Evolutionary conservation across 2,797 vertebrate genomes (phyloP).

Genomic region (Podarcis siculus): DNA sequence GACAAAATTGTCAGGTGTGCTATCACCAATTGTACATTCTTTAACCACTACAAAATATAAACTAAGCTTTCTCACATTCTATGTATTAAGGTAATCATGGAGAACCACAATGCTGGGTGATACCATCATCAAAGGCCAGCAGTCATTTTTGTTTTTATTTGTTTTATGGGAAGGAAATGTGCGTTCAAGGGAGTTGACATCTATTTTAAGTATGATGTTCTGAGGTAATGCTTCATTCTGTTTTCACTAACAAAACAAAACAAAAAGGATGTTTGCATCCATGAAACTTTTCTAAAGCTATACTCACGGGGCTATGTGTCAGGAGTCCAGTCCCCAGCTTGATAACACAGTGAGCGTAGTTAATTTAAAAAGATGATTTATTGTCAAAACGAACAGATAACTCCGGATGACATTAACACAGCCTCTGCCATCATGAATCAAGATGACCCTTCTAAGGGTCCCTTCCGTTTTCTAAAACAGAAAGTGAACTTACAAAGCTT

Average conservation of each 20-base stretch:
- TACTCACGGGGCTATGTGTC: neutral
- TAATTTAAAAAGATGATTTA: no score
- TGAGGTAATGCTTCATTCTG: neutral
- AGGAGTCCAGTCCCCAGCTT: no score
- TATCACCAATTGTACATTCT: neutral
- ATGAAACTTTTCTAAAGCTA: neutral
- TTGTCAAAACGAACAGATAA: no score
- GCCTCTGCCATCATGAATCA: no score
- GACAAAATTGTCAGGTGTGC: no score
- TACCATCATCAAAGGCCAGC: neutral
- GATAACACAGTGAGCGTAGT: no score
- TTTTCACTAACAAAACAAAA: neutral
- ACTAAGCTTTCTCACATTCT: neutral
- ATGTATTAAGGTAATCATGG: neutral
- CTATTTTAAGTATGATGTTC: neutral
- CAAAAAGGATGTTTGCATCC: neutral
- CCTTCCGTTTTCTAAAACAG: no score
- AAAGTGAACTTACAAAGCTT: no score
- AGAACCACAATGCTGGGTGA: neutral
- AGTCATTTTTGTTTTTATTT: neutral
- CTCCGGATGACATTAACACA: no score
- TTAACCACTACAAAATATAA: neutral
- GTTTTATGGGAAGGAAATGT: neutral
- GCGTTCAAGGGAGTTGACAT: neutral
- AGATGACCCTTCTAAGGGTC: no score